These are phyloP conservation scores for Phaetusa simplex DNA, from an alignment of 2,113 vertebrate genomes.

Conservation along the genomic window DNA sequence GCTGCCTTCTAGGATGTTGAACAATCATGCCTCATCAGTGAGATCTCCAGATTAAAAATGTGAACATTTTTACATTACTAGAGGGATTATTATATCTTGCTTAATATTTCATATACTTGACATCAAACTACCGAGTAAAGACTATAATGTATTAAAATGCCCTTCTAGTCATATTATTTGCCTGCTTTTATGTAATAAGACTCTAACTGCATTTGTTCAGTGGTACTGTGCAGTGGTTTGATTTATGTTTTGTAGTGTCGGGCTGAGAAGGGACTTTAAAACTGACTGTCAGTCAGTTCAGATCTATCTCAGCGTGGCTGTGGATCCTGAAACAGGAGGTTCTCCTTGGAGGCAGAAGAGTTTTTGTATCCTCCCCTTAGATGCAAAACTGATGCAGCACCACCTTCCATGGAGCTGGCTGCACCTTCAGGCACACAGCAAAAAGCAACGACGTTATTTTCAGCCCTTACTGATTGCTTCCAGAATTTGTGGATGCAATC, in stretches of 20 bases:
- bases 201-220: slow-evolving; percentile 12
- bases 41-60: slow-evolving; percentile 69
- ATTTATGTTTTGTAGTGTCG: not conserved
- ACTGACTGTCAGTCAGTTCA: not conserved
- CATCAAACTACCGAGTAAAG: slow-evolving; percentile 54
- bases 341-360: not conserved
- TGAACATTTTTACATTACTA: slow-evolving; percentile 63
- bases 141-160: slow-evolving; percentile 64
- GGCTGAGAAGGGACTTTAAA: not conserved
- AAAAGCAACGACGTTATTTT: not conserved
- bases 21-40: slow-evolving; percentile 56
- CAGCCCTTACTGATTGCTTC: not conserved
- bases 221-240: not conserved
- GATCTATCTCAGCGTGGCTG: not conserved
- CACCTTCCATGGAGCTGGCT: not conserved
- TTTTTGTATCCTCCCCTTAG: not conserved
- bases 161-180: slow-evolving; percentile 49
- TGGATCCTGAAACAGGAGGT: not conserved
- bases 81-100: slow-evolving; percentile 66
- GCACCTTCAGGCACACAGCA: not conserved
- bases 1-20: slow-evolving; percentile 56
- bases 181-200: slow-evolving; percentile 35
- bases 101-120: slow-evolving; percentile 74
- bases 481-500: not conserved
- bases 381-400: not conserved